phyloP scores from a whole-genome alignment of 2,888 invertebrate genomes.

The Eustalomyia histrio region DNA sequence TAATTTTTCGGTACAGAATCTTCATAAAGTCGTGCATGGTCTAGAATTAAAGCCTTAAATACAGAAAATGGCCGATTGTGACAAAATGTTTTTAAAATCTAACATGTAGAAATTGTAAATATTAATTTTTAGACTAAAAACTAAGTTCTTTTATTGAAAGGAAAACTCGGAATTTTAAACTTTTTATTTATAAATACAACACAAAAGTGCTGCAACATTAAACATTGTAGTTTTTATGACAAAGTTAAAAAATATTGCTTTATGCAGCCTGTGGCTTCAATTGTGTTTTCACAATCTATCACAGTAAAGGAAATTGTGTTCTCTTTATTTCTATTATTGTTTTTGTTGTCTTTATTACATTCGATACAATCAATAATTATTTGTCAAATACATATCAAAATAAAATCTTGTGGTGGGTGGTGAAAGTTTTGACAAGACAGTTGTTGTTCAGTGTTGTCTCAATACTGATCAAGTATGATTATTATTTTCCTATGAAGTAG shows the following conservation, averaged over 20 bases:
- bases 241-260: neutral
- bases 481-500: slow-evolving; percentile 2
- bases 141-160: neutral
- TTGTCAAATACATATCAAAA: slow-evolving; percentile 57
- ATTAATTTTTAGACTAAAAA: too few species aligned
- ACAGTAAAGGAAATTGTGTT: slow-evolving; percentile 12
- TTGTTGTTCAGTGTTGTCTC: slow-evolving; percentile 29
- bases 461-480: slow-evolving; percentile 40
- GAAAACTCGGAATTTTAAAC: neutral
- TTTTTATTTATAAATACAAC: neutral
- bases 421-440: slow-evolving; percentile 57
- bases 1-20: too few species aligned
- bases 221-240: neutral
- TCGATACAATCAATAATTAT: slow-evolving; percentile 59
- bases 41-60: too few species aligned
- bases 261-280: neutral
- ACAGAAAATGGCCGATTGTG: too few species aligned
- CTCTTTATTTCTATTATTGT: neutral
- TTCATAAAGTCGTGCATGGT: too few species aligned
- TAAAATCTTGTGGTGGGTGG: slow-evolving; percentile 61
- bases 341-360: neutral
- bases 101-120: too few species aligned
- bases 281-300: neutral
- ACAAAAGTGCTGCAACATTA: too few species aligned
- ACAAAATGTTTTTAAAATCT: too few species aligned